Conservation (phyloP, 2,797 vertebrate genomes). For the Oreochromis mossambicus region DNA sequence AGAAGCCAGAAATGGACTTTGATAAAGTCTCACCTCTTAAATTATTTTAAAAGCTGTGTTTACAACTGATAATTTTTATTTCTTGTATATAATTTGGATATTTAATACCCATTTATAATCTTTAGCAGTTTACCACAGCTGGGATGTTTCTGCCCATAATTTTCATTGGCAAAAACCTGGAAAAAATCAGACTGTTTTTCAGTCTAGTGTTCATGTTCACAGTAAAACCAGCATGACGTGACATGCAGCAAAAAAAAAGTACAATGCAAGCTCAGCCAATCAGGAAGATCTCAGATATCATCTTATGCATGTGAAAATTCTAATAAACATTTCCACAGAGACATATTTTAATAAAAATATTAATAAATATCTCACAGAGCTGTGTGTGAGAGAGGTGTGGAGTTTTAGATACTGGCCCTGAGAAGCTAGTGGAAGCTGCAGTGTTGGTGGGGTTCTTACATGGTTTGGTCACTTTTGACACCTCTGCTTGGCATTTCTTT, state of each 20-base stretch:
- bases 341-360: not conserved
- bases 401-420: not conserved
- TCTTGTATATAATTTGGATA: not conserved
- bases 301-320: not conserved
- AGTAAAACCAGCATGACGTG: not conserved
- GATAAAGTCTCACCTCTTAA: not conserved
- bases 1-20: not conserved
- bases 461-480: conserved; percentile 35
- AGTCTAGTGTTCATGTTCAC: not conserved
- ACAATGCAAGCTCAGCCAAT: not conserved
- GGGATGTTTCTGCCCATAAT: not conserved
- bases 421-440: not conserved
- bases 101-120: not conserved
- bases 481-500: conserved; percentile 48
- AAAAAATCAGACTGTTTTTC: not conserved
- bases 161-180: not conserved
- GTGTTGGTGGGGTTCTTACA: not conserved
- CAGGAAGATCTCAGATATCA: not conserved
- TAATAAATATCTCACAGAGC: not conserved
- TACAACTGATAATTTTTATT: not conserved
- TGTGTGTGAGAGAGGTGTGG: not conserved
- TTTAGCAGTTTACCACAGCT: not conserved
- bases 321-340: not conserved
- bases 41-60: not conserved
- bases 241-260: not conserved